phyloP scores from a whole-genome alignment of 2,797 vertebrate genomes.

The Apogon talboti region DNA sequence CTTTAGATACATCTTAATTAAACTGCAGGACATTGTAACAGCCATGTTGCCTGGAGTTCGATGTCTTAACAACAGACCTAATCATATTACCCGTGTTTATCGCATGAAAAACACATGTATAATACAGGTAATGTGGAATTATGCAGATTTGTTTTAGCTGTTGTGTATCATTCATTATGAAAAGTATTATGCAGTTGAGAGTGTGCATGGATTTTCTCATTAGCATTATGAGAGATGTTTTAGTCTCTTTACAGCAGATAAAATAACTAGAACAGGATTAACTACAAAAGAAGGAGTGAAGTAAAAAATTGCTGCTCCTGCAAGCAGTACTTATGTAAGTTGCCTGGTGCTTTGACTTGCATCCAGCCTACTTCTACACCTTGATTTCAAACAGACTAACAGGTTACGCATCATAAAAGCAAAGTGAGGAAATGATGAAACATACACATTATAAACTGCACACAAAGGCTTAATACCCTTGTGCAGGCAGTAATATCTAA shows the following conservation, averaged over 20 bases:
- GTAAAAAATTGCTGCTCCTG: conserved; percentile 8
- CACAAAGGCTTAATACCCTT: conserved; percentile 2
- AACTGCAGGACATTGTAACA: background rate
- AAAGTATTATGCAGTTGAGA: conserved; percentile 29
- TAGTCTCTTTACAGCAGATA: conserved; percentile 35
- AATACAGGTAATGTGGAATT: conserved; percentile 22
- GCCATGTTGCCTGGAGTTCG: background rate
- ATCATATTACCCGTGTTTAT: background rate
- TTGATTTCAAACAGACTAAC: conserved; percentile 11
- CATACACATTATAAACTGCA: conserved; percentile 6
- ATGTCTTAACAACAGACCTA: conserved; percentile 1
- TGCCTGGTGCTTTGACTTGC: conserved; percentile 14
- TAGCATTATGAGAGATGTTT: conserved; percentile 14
- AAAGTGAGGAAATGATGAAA: conserved; percentile 28
- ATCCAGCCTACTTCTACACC: background rate
- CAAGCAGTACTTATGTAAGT: conserved; percentile 14
- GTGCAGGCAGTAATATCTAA: background rate
- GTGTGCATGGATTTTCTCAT: conserved; percentile 11
- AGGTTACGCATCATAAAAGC: conserved; percentile 29
- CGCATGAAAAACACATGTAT: conserved; percentile 13
- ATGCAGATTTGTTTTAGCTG: conserved; percentile 13
- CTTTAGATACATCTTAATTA: conserved; percentile 17
- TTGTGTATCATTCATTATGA: conserved; percentile 17
- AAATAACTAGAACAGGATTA: conserved; percentile 23
- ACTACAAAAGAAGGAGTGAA: conserved; percentile 17